These are phyloP conservation scores for Engystomops pustulosus DNA, from an alignment of 2,113 vertebrate genomes.

Conservation along the genomic window DNA sequence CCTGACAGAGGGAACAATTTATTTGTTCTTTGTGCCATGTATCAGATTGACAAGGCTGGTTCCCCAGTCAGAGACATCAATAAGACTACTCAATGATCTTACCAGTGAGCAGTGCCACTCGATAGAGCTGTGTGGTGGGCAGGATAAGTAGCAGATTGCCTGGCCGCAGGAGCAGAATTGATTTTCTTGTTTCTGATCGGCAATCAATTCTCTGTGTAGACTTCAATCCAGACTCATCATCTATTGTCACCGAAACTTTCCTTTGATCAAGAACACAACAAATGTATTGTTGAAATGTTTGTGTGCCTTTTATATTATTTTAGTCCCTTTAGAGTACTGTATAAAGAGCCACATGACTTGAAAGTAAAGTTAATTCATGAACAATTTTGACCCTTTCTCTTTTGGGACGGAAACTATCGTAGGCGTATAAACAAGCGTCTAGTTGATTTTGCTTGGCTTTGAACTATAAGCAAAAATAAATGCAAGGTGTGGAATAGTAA, in stretches of 20 bases:
- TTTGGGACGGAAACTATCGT: background rate
- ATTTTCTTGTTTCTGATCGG: background rate
- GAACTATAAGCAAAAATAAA: background rate
- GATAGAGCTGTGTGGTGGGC: background rate
- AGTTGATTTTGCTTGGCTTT: background rate
- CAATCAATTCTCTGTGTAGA: conserved; percentile 8
- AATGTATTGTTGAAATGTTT: conserved; percentile 3
- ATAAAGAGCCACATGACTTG: background rate
- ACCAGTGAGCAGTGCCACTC: background rate
- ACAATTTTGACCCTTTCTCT: background rate
- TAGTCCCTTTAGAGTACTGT: background rate
- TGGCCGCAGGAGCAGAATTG: background rate
- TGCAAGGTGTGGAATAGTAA: background rate
- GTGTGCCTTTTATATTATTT: conserved; percentile 7
- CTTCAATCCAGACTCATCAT: conserved; percentile 13
- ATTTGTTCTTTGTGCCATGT: background rate
- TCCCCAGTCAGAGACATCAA: background rate
- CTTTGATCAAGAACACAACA: conserved; percentile 27
- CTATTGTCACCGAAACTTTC: conserved; percentile 8
- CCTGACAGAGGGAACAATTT: background rate
- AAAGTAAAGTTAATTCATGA: conserved; percentile 21
- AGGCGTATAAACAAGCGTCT: background rate
- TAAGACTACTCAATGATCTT: background rate
- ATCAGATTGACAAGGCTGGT: background rate
- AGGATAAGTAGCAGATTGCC: background rate